Evolutionary conservation across 2,888 invertebrate species (phyloP).

Genomic region (Metellina segmentata): DNA sequence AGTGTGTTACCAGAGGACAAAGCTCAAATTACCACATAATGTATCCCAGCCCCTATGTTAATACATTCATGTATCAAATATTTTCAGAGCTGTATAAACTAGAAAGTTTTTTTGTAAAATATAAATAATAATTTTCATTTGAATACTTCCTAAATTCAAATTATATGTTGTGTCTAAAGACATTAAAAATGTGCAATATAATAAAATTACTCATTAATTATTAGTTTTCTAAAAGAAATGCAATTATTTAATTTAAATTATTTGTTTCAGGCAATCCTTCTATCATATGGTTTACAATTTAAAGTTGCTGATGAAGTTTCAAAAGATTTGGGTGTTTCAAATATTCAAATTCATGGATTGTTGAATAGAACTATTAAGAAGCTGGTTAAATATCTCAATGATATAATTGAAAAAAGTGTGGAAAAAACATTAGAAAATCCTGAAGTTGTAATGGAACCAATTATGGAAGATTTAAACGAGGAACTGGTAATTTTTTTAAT

Average conservation of each 20-base stretch:
- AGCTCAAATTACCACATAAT: no score
- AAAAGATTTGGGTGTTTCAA: slow-evolving; percentile 90
- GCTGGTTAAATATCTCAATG: slow-evolving; percentile 81
- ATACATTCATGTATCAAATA: no score
- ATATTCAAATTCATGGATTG: slow-evolving; percentile 92
- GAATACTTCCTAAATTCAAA: no score
- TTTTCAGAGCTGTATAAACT: no score
- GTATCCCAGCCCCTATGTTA: no score
- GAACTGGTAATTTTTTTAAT: slow-evolving; percentile 80
- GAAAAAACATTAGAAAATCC: slow-evolving; percentile 71
- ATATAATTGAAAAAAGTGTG: slow-evolving; percentile 77
- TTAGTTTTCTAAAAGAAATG: no score
- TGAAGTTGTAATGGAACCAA: slow-evolving; percentile 80
- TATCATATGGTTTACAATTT: slow-evolving; percentile 95
- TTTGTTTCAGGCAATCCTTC: slow-evolving; percentile 87
- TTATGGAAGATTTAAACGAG: slow-evolving; percentile 80
- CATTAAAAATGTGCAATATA: no score
- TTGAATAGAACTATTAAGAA: slow-evolving; percentile 90
- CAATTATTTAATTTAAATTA: neutral
- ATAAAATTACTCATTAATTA: no score
- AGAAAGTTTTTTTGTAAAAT: no score
- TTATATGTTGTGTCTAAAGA: no score
- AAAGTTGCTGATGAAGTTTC: slow-evolving; percentile 93
- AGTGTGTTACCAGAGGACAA: no score
- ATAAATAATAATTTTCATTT: no score